A percentile compares a stretch with the other conserved stretches of the same genome.
phyloP scores from a whole-genome alignment of 2,888 invertebrate genomes.

The Penaeus monodon region DNA sequence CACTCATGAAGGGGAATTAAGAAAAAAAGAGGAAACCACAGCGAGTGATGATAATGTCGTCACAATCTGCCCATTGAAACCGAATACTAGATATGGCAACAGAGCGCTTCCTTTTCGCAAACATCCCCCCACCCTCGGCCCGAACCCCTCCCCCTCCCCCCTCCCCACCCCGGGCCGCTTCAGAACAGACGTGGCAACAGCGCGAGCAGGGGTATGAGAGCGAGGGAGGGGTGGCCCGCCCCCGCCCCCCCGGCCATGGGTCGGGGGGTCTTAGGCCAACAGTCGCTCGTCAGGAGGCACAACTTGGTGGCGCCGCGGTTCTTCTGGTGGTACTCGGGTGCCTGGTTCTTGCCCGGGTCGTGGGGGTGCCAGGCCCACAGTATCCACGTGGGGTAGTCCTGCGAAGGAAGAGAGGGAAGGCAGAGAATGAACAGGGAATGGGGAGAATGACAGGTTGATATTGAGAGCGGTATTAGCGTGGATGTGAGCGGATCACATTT shows the following conservation, averaged over 20 bases:
- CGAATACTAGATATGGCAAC: too few species aligned
- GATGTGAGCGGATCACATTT: not conserved
- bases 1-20: too few species aligned
- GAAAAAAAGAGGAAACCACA: too few species aligned
- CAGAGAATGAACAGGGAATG: not conserved
- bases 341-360: constrained; percentile 40
- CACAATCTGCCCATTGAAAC: too few species aligned
- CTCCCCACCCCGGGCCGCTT: not conserved
- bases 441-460: not conserved
- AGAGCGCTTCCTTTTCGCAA: too few species aligned
- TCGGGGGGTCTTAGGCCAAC: constrained; percentile 37
- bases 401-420: not conserved
- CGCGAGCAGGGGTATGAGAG: constrained; percentile 16
- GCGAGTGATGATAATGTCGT: too few species aligned
- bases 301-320: constrained; percentile 40
- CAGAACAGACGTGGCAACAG: constrained; percentile 29
- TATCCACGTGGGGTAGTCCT: constrained; percentile 57
- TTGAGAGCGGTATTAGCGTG: not conserved
- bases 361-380: constrained; percentile 57
- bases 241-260: constrained; percentile 13
- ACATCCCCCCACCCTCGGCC: not conserved
- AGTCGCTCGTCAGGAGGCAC: constrained; percentile 47
- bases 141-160: too few species aligned
- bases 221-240: constrained; percentile 16
- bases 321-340: constrained; percentile 34